Evolutionary conservation across 1,140 invertebrate species (phyloP).

Genomic region (Argopecten irradians): DNA sequence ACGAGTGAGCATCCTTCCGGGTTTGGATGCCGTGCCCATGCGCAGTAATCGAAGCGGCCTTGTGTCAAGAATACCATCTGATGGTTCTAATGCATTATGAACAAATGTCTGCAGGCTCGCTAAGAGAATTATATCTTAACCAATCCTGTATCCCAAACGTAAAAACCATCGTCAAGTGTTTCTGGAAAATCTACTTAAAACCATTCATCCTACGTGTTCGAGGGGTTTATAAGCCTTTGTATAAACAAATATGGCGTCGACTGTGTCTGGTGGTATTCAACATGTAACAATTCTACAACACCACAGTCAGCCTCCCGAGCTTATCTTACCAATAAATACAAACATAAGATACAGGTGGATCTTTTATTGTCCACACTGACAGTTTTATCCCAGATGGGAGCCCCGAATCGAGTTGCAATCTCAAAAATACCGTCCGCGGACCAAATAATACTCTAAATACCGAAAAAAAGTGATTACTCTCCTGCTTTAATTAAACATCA

Average conservation of each 20-base stretch:
- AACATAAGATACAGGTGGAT: slow-evolving; percentile 7
- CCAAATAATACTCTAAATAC: neutral
- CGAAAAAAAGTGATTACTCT: neutral
- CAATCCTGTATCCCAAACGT: neutral
- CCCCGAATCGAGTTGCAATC: neutral
- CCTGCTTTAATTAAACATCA: neutral
- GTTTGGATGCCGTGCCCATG: neutral
- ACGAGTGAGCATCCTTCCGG: neutral
- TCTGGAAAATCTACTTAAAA: neutral
- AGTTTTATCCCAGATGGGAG: neutral
- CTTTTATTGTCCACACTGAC: neutral
- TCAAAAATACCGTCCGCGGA: neutral
- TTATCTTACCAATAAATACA: slow-evolving; percentile 19
- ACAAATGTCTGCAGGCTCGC: neutral
- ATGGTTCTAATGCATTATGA: neutral
- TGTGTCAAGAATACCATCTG: neutral
- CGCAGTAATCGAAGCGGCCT: neutral
- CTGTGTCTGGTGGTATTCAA: neutral
- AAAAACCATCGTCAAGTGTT: neutral
- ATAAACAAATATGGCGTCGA: slow-evolving; percentile 9
- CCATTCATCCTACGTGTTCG: neutral
- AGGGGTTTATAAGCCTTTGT: no score
- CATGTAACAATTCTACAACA: neutral
- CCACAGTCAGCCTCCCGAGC: neutral
- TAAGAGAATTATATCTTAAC: neutral